Conservation (phyloP, 2,888 invertebrate species). For the Sinotaia quadrata region DNA sequence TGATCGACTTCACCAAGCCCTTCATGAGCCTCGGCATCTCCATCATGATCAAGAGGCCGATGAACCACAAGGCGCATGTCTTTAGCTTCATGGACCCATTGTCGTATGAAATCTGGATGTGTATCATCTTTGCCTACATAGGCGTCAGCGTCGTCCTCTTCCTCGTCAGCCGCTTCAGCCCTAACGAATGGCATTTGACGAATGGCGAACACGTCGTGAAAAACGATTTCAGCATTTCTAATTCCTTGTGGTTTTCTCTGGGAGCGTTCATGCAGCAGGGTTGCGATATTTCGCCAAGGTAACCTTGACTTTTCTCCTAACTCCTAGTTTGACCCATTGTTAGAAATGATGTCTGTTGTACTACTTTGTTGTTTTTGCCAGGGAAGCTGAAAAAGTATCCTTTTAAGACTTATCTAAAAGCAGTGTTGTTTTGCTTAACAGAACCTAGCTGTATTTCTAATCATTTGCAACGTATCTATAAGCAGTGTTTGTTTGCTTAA, state of each 20-base stretch:
- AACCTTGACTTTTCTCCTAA: too few species aligned
- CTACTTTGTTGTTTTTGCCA: too few species aligned
- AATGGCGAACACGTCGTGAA: slow-evolving; percentile 52
- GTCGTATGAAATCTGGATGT: slow-evolving; percentile 97
- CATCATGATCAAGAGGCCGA: slow-evolving; percentile 93
- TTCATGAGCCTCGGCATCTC: slow-evolving; percentile 97
- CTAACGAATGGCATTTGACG: slow-evolving; percentile 89
- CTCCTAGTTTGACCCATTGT: too few species aligned
- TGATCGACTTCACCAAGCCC: slow-evolving; percentile 97
- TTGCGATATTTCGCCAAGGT: slow-evolving; percentile 96
- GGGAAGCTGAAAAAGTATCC: too few species aligned
- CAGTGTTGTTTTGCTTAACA: too few species aligned
- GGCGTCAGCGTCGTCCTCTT: slow-evolving; percentile 99
- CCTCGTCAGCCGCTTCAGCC: slow-evolving; percentile 96
- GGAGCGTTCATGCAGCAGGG: slow-evolving; percentile 99
- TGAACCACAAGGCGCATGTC: slow-evolving; percentile 92
- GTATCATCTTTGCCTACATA: slow-evolving; percentile 88
- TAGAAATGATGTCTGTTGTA: too few species aligned
- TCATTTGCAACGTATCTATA: too few species aligned
- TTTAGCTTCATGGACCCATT: slow-evolving; percentile 98
- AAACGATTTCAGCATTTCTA: slow-evolving; percentile 87
- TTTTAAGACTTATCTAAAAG: too few species aligned
- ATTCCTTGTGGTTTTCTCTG: slow-evolving; percentile 97
- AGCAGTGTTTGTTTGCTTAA: too few species aligned
- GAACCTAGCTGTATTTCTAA: too few species aligned